Base-by-base conservation (phyloP, 2,888 invertebrate species). In the Heliconius aoede region DNA sequence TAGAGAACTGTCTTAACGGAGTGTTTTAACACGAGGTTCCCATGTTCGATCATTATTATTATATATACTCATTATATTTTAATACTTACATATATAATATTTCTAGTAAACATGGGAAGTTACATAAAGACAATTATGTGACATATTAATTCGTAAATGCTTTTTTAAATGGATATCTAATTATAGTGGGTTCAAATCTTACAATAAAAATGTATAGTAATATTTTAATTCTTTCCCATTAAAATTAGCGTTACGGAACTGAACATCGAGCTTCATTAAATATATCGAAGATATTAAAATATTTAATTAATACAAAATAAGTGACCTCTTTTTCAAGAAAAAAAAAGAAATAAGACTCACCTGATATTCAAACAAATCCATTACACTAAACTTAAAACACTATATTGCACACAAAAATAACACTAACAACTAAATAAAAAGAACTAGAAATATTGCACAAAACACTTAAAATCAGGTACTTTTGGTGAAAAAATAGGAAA, bases 351-450 rank as follows among this genome's bases (percentile, higher is more conserved):
- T 76, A 55, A 21, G 46, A 74, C 91, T 90, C 83, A 94, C 94
- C 92, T 94, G 94, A 83, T 94, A 94, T 81, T 94, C 94, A 73
- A 88, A 91, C 78, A 93, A 88, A 90, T 94, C 94, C 94, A 94
- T 84, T 84, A 80, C 77, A 81, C 82, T 58, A 21, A 51, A 83
- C 80, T 82, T 80, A 82, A 83, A 82, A 85, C 84, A 85, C 73
- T 78, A 78, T 60, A 91, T 94, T 94, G 94, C 94, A 94, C 94
- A 82, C 77, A 84, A 84, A 76, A 90, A 30, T 1, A 30, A 62
- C 30, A 62, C 62, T 40, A 36, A 36, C 3, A 40, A 65, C 24
- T 36, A 24, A 65, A 62, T 26, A n/a, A 65, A 65, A 65, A 90
- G 90, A 93, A 92, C 93, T 90, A 86, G 87, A 91, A 84, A 84